Base-by-base conservation (phyloP, 2,888 invertebrate species). In the Dicycla oo region DNA sequence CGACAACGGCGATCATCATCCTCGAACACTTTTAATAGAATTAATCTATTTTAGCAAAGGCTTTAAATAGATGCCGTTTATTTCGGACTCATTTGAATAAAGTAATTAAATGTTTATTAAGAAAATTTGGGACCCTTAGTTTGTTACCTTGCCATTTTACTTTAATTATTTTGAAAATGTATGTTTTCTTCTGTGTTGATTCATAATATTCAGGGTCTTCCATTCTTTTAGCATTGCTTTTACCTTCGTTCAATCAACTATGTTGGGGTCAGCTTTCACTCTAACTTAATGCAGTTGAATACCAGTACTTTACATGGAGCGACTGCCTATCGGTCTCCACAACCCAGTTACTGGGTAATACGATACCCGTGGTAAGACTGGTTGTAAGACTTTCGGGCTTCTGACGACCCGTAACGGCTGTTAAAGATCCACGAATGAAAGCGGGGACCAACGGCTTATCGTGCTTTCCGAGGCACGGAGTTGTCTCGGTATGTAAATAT, bases 1-100 rank as follows among this genome's bases (percentile, higher is more conserved):
- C 77, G 80, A 75, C 77, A 62, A 57, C 15, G 72, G 23, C 74
- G 73, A 85, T 86, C 80, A 78, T 75, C 76, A 61, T 75, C 47
- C 34, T 54, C 45, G 38, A 84, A 77, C 75, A 85, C 70, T 86
- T 84, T 86, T 79, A 84, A 84, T 82, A 77, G 76, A 84, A 80
- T 79, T 75, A 84, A 85, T 84, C 68, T 79, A 85, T 86, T 86
- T 82, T 67, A 74, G 74, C 66, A 70, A 82, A 85, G 75, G 80
- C 75, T 84, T 84, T 76, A 72, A n/a, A 63, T 84, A 73, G 58
- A 67, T 54, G 53, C 69, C 74, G 64, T 84, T 86, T 73, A 81
- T 81, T 81, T 65, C 43, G 2, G 18, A 70, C 71, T 78, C 79
- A 84, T 79, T 84, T 86, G 72, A 86, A 86, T 81, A 84, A 71